These are phyloP conservation scores for Vidua macroura DNA, from an alignment of 2,113 vertebrate species.

Conservation along the genomic window DNA sequence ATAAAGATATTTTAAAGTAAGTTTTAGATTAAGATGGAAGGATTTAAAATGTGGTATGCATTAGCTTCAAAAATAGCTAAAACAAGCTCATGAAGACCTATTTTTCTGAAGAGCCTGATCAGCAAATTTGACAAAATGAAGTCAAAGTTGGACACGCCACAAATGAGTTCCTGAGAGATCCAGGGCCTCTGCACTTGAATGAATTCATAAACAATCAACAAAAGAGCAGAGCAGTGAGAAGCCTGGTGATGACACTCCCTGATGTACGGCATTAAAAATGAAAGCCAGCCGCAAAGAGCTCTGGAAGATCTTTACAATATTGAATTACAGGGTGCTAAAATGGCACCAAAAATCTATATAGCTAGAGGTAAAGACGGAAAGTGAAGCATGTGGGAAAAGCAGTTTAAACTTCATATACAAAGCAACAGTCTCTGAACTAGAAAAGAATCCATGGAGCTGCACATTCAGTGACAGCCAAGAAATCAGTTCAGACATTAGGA, in stretches of 20 bases:
- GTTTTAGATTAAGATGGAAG: background rate
- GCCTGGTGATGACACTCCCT: background rate
- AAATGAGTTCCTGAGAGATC: background rate
- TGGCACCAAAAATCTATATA: background rate
- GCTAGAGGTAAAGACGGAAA: background rate
- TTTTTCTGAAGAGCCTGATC: background rate
- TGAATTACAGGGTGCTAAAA: background rate
- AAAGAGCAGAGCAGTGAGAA: background rate
- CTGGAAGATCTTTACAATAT: background rate
- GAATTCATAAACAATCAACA: background rate
- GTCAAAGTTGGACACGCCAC: background rate
- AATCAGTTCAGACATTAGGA: background rate
- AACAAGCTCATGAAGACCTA: background rate
- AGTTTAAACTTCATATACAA: background rate
- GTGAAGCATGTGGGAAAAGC: background rate
- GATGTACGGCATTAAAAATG: background rate
- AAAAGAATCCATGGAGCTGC: background rate
- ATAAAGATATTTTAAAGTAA: background rate
- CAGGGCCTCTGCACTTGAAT: background rate
- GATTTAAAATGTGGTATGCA: background rate
- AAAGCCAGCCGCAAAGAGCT: background rate
- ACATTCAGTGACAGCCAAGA: background rate
- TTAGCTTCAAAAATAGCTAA: background rate
- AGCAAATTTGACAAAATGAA: slow-evolving; percentile 10
- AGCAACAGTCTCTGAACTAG: background rate